Base-by-base conservation (phyloP, 2,113 vertebrate species). In the Pteruthius melanotis region DNA sequence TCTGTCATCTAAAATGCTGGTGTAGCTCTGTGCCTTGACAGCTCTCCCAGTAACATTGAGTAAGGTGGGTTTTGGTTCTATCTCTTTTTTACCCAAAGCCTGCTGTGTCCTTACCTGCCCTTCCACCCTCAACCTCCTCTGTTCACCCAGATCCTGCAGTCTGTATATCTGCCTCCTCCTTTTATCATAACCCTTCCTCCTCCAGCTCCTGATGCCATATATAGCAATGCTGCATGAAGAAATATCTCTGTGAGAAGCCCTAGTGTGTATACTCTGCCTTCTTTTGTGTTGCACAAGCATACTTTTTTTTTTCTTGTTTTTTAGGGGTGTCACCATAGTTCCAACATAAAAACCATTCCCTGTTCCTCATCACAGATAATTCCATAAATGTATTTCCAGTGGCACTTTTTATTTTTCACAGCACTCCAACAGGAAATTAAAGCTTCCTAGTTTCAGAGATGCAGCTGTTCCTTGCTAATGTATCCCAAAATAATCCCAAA, bases 401-500 rank as follows among this genome's bases (percentile, higher is more conserved):
- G 40, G 10, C 13, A 19, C 60, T 83, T 90, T 68, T 74, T 28
- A 47, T 50, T 79, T 91, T 80, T 76, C 0, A 1, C 24, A 60
- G 18, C 5, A 15, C 13, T 93, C 42, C 31, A 70, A 37, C 11
- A 59, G 91, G 63, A 92, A 83, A 57, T 54, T 39, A 72, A 94
- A 72, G 33, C 39, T 87, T 91, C 49, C 42, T 49, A 12, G 26
- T 65, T 77, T 87, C 35, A 69, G 63, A 88, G 49, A 54, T 12
- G 2, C 52, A 91, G 64, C 69, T 82, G 42, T 69, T 89, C 57
- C 33, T 65, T 68, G 42, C 52, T 75, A 54, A 66, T 31, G 19
- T 57, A 56, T 82, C 74, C 68, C 39, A 50, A 64, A 92, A 77
- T 83, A 83, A 90, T 81, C 23, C 74, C 39, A 65, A 74, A 93